Evolutionary conservation across 2,888 invertebrate species (phyloP), one percentile per base, ranked within the genome.

Genomic region (Sinopyrophorus schimmeli): DNA sequence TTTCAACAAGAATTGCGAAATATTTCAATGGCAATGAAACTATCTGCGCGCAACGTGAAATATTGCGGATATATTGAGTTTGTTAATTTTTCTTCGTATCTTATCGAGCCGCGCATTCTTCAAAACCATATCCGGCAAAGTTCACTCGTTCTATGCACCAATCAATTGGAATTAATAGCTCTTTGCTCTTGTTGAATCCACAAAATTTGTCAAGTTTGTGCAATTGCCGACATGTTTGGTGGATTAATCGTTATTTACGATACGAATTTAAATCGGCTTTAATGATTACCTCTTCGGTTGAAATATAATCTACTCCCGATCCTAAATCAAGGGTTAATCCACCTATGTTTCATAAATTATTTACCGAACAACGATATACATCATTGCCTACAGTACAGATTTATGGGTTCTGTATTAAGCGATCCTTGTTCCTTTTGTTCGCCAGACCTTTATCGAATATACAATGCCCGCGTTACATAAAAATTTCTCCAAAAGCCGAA

Each of bases 241-340:
- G 50, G 61, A 59, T 59, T 60, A 60, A 49, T 51, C 42, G 60
- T 58, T 58, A 59, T 61, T 61, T 61, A 61, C 53, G 58, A 50
- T 50, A 52, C 39, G 54, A 50, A 54, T 60, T 59, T 58, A 60
- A 61, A 62, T 61, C 61, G 61, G 62, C 61, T 62, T 62, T 61
- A 61, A 62, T 60, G 62, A 61, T 62, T 56, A 59, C 53, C 54
- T 53, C 55, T 57, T 57, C 50, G 58, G 50, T 48, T 56, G 52
- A 56, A 58, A 58, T 59, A 59, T 62, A 62, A 62, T 60, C 62
- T 56, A 61, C 60, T 60, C 54, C 50, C 58, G 54, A 55, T 54
- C 61, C 60, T 62, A 62, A 62, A 62, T 62, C 62, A 62, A 58
- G 61, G 61, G 60, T 61, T 62, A 62, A 62, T 61, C 62, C 62